Evolutionary conservation across 2,888 invertebrate genomes (phyloP).

Genomic region (Caenorhabditis sulstoni): DNA sequence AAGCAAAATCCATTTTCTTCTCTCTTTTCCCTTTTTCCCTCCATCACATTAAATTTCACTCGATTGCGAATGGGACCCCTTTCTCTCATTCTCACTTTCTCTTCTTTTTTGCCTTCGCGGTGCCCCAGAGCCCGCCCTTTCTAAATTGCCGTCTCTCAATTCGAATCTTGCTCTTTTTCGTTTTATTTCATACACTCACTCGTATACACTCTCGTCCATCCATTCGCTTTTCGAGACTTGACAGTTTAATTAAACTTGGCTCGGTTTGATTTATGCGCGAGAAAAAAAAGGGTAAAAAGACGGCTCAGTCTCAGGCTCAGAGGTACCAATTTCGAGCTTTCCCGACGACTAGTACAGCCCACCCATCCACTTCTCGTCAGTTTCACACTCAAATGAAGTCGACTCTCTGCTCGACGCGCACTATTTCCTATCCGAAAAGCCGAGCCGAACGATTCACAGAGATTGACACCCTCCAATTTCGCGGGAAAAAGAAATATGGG

Average conservation of each 20-base stretch:
- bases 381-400: slow-evolving; percentile 15
- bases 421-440: slow-evolving; percentile 1
- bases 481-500: slow-evolving; percentile 14
- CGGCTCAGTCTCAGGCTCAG: too few species aligned
- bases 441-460: background rate
- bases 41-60: slow-evolving; percentile 36
- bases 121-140: background rate
- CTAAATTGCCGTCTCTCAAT: slow-evolving; percentile 25
- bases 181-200: background rate
- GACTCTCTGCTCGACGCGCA: background rate
- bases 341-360: too few species aligned
- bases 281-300: too few species aligned
- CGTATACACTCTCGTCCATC: background rate
- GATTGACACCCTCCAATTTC: slow-evolving; percentile 35
- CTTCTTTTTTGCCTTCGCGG: background rate
- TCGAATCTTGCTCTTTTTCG: background rate
- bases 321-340: too few species aligned
- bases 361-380: slow-evolving; percentile 5
- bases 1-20: background rate
- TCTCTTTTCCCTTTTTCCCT: slow-evolving; percentile 1
- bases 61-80: slow-evolving; percentile 21
- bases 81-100: slow-evolving; percentile 4
- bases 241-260: slow-evolving; percentile 8
- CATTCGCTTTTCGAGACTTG: too few species aligned
- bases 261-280: too few species aligned